phyloP scores from a whole-genome alignment of 1,140 invertebrate genomes.

The Lineus longissimus region DNA sequence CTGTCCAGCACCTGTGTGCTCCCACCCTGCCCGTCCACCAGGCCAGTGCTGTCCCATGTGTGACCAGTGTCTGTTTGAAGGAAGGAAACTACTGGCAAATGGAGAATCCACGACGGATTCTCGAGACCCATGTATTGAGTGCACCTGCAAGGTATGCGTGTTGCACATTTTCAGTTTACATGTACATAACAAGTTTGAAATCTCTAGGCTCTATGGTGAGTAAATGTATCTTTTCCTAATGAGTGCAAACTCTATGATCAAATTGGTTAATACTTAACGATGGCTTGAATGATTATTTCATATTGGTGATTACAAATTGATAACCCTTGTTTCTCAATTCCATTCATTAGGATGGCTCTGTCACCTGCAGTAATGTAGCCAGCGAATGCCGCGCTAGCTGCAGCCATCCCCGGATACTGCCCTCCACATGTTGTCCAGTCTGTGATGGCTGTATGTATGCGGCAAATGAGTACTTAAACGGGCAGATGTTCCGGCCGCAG shows the following conservation, averaged over 20 bases:
- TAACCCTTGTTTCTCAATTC: no score
- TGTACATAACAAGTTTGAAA: no score
- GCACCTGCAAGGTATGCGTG: neutral
- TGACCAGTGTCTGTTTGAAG: neutral
- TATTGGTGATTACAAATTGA: no score
- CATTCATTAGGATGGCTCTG: no score
- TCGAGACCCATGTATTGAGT: neutral
- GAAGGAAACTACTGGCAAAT: neutral
- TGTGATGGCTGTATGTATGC: neutral
- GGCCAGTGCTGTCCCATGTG: slow-evolving; percentile 35
- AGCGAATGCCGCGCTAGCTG: slow-evolving; percentile 9
- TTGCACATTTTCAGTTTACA: no score
- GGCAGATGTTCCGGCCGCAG: neutral
- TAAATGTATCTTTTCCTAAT: no score
- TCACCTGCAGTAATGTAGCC: neutral
- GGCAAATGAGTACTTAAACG: neutral
- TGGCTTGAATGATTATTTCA: no score
- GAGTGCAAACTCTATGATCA: no score
- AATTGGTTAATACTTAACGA: no score
- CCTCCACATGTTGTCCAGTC: slow-evolving; percentile 8
- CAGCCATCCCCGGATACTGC: neutral
- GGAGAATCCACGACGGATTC: neutral
- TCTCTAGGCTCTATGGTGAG: no score
- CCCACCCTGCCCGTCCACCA: slow-evolving; percentile 30
- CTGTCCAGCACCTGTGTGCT: slow-evolving; percentile 23